Base-by-base conservation (phyloP, 2,113 vertebrate genomes). In the Anguilla rostrata region DNA sequence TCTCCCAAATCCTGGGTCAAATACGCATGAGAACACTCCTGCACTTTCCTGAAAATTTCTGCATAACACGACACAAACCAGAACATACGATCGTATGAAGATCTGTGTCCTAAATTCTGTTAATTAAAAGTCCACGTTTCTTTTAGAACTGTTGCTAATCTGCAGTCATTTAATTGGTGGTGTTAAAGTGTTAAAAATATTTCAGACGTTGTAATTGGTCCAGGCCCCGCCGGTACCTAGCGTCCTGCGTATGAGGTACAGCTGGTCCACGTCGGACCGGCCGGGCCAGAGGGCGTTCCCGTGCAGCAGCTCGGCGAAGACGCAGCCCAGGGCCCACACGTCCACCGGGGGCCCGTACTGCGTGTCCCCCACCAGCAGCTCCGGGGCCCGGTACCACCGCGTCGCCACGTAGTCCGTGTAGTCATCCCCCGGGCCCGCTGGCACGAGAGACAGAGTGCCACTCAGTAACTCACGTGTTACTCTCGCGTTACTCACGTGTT, bases 391-490 rank as follows among this genome's bases (percentile, higher is more conserved):
- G 93, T 99, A 99, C 98, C 98, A 99, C 41, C 98, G 93, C 18
- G 98, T 99, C 5, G 98, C 98, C 89, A 99, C 98, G 0, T 99
- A 99, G 91, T 99, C 98, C 0, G 98, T 99, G 93, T 99, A 99
- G 85, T 95, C 97, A 57, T 98, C 98, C 39, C 96, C 95, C 0
- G 98, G 98, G 3, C 98, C 98, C 0, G 98, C 98, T 99, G 87
- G 85, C 86, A 49, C 11, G 39, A 60, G 0, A 0, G 6, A n/a
- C 22, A 85, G n/a, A 86, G 11, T 46, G 1, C 83, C n/a, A 15
- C 16, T 40, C 80, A 53, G 34, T 63, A 40, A 29, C 83, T 66
- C 88, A 49, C 89, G 91, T 87, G 90, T n/a, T n/a, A 14, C 46
- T n/a, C 26, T 6, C 57, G 15, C 87, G 90, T n/a, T n/a, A 14